phyloP scores from a whole-genome alignment of 1,140 invertebrate genomes.

The Pteromalus puparum region DNA sequence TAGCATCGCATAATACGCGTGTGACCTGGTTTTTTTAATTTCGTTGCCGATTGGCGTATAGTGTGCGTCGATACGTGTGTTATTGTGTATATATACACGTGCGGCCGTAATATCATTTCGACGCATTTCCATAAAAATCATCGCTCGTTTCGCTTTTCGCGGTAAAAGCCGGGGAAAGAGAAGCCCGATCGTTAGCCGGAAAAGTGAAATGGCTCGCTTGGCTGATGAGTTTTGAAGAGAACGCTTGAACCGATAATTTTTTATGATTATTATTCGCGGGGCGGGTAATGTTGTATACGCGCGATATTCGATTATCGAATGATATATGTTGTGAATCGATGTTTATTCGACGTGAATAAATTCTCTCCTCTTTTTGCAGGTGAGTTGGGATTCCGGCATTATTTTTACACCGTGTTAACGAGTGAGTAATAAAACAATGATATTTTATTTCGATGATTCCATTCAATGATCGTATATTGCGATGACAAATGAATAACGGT shows the following conservation, averaged over 20 bases:
- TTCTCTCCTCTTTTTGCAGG: conserved; percentile 7
- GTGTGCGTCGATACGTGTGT: neutral
- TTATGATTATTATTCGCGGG: neutral
- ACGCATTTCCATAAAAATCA: neutral
- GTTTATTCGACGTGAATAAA: too few relatives aligned
- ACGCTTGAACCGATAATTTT: neutral
- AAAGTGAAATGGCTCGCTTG: neutral
- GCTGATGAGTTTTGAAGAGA: neutral
- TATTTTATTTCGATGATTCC: too few relatives aligned
- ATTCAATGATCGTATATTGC: too few relatives aligned
- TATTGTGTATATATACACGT: neutral
- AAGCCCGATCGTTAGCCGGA: neutral
- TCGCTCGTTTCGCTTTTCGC: neutral
- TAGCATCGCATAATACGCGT: too few relatives aligned
- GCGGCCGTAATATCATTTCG: neutral
- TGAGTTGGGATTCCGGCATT: neutral
- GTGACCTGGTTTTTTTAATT: neutral
- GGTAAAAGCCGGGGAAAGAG: neutral
- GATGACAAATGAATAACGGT: too few relatives aligned
- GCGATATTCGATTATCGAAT: neutral
- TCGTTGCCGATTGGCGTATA: neutral
- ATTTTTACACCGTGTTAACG: too few relatives aligned
- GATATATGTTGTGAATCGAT: too few relatives aligned
- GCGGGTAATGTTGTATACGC: too few relatives aligned
- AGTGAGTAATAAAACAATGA: too few relatives aligned